phyloP scores from a whole-genome alignment of 2,113 vertebrate genomes.

The Oncorhynchus masou region DNA sequence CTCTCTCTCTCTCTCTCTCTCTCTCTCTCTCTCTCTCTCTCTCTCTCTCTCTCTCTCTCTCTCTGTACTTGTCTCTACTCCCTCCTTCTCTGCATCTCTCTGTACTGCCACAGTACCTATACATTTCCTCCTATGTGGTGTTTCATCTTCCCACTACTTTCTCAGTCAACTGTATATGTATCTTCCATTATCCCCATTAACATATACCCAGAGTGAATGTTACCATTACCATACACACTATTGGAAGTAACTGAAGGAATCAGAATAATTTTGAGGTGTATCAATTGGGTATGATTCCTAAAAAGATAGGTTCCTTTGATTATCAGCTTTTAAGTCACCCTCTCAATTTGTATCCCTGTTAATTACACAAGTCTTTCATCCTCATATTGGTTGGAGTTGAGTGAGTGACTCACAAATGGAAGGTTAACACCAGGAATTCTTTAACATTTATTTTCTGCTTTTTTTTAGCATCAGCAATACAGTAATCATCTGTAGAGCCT shows the following conservation, averaged over 20 bases:
- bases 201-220: too few relatives aligned
- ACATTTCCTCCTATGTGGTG: neutral
- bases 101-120: neutral
- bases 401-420: conserved; percentile 34
- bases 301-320: too few relatives aligned
- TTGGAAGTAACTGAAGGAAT: too few relatives aligned
- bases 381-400: conserved; percentile 2
- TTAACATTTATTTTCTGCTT: conserved; percentile 21
- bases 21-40: neutral
- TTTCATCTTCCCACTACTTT: neutral
- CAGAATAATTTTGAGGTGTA: too few relatives aligned
- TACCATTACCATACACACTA: too few relatives aligned
- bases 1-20: neutral
- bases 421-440: conserved; percentile 37
- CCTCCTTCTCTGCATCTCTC: neutral
- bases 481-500: conserved; percentile 7
- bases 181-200: too few relatives aligned
- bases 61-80: neutral
- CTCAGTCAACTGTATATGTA: too few relatives aligned
- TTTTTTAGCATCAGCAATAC: conserved; percentile 27
- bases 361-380: conserved; percentile 8
- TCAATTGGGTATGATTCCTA: too few relatives aligned
- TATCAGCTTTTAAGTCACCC: neutral
- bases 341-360: neutral
- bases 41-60: neutral